Evolutionary conservation across 2,113 vertebrate genomes (phyloP).

Genomic region (Apodemus sylvaticus): DNA sequence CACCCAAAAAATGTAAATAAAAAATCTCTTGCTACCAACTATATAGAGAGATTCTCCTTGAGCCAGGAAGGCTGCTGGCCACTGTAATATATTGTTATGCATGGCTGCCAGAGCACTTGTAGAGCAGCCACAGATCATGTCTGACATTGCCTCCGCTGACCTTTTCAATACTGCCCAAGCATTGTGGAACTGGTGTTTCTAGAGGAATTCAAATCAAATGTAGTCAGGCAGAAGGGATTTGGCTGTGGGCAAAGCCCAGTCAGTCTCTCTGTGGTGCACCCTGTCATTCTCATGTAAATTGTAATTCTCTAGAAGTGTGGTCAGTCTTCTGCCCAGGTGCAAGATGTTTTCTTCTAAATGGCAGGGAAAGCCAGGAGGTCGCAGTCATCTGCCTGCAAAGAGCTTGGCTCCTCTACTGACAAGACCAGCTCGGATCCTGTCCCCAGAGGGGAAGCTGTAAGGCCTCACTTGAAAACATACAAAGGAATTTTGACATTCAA

Average conservation of each 20-base stretch:
- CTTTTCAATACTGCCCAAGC: constrained; percentile 84
- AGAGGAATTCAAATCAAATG: constrained; percentile 85
- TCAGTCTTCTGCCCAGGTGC: constrained; percentile 12
- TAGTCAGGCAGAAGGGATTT: constrained; percentile 83
- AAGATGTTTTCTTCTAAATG: background rate
- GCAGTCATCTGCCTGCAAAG: background rate
- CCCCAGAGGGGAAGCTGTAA: background rate
- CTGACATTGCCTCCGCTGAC: constrained; percentile 85
- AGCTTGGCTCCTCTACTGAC: accelerated
- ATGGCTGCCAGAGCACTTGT: constrained; percentile 71
- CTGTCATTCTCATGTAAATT: constrained; percentile 84
- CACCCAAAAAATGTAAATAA: background rate
- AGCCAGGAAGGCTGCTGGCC: constrained; percentile 69
- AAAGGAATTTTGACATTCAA: background rate
- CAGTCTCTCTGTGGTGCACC: constrained; percentile 67
- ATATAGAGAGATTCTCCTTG: background rate
- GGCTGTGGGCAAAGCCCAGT: constrained; percentile 79
- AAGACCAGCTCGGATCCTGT: accelerated
- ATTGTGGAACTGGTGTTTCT: constrained; percentile 79
- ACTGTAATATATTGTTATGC: constrained; percentile 74
- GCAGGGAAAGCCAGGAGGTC: background rate
- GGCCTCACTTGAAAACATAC: background rate
- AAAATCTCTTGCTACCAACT: constrained; percentile 49
- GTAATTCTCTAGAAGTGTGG: constrained; percentile 76
- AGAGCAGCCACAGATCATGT: constrained; percentile 81